These are phyloP conservation scores for Sepioteuthis lessoniana DNA, from an alignment of 2,888 invertebrate genomes.

Conservation along the genomic window DNA sequence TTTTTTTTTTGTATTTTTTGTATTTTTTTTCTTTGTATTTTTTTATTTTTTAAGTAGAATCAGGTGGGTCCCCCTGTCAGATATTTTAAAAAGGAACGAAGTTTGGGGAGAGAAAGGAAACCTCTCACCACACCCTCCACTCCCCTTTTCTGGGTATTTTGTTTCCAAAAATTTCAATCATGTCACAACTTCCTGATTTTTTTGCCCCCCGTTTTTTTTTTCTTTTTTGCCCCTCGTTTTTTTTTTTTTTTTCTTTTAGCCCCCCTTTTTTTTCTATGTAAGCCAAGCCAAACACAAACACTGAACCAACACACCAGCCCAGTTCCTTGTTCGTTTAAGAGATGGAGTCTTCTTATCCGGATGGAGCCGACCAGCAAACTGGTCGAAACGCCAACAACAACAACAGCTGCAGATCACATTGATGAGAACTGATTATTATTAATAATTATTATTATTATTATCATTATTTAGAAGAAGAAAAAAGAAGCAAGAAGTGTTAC, in stretches of 20 bases:
- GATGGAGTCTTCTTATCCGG: not conserved
- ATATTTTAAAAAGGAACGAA: not conserved
- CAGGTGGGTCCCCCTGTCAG: not conserved
- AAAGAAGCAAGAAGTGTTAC: not conserved
- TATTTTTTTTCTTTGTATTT: not conserved
- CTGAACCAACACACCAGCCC: not conserved
- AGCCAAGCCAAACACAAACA: constrained; percentile 13
- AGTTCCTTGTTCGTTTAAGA: not conserved
- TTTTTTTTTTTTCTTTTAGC: not conserved
- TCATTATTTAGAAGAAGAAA: not conserved
- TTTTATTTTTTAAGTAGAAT: not conserved
- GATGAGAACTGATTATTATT: not conserved
- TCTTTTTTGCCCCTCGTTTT: not conserved
- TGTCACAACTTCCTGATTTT: not conserved
- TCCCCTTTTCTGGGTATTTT: not conserved
- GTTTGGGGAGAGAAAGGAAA: not conserved
- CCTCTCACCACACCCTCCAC: not conserved
- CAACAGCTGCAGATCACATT: not conserved
- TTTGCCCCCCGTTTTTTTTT: not conserved
- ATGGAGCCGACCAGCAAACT: not conserved
- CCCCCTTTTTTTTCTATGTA: not conserved
- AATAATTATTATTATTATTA: not conserved
- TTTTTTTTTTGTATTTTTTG: not conserved
- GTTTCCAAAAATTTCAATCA: not conserved
- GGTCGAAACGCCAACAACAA: not conserved